Conservation (phyloP, 2,113 vertebrate species). For the Eolophus roseicapilla region DNA sequence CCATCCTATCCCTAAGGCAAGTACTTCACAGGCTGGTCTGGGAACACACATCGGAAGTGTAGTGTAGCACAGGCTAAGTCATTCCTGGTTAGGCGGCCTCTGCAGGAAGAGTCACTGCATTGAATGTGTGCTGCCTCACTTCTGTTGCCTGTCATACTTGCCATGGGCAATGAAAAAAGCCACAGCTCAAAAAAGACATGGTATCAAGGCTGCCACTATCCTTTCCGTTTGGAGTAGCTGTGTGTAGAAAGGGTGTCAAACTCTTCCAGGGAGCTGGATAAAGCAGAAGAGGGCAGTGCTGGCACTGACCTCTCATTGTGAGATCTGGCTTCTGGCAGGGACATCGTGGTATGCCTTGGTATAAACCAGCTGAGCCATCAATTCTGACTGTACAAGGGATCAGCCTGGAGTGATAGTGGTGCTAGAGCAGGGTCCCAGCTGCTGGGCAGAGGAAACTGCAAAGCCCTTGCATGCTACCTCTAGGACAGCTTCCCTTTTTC, state of each 20-base stretch:
- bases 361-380: not conserved
- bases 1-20: not conserved
- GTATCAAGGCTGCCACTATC: accelerated
- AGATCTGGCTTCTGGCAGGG: not conserved
- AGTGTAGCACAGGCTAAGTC: not conserved
- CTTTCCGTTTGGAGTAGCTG: not conserved
- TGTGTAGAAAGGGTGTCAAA: not conserved
- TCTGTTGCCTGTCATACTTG: not conserved
- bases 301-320: not conserved
- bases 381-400: not conserved
- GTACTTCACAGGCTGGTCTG: not conserved
- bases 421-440: not conserved
- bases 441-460: not conserved
- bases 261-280: not conserved
- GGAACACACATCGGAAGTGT: not conserved
- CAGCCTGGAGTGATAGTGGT: not conserved
- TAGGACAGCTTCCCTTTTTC: not conserved
- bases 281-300: not conserved
- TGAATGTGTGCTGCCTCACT: not conserved
- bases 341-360: not conserved
- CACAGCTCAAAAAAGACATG: not conserved
- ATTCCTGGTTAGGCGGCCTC: accelerated
- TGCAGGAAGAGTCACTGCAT: not conserved
- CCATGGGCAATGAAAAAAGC: not conserved
- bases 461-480: not conserved